Percentiles rank a stretch among this genome's conserved stretches.
phyloP scores from a whole-genome alignment of 2,797 vertebrate species.

The Trichosurus vulpecula region DNA sequence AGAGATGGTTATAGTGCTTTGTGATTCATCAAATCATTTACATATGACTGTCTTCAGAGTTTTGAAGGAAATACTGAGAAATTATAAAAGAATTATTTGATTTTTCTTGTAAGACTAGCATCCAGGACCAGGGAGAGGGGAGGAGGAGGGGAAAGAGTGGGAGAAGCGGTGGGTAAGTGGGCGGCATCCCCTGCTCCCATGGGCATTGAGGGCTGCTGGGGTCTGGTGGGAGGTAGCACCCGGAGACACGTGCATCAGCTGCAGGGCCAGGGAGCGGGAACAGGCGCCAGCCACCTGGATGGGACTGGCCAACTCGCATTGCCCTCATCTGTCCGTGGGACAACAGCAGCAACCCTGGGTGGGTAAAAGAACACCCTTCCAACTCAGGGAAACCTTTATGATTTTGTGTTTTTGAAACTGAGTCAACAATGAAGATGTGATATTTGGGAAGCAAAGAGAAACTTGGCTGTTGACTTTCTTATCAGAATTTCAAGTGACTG shows the following conservation, averaged over 20 bases:
- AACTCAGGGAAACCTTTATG: slow-evolving; percentile 65
- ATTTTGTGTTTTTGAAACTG: slow-evolving; percentile 61
- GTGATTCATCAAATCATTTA: too few relatives aligned
- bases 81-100: too few relatives aligned
- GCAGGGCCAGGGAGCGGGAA: neutral
- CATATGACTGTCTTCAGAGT: too few relatives aligned
- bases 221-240: neutral
- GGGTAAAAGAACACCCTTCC: slow-evolving; percentile 70
- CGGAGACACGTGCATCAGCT: neutral
- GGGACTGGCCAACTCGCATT: neutral
- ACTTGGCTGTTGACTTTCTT: slow-evolving; percentile 71
- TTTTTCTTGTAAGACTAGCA: slow-evolving; percentile 33
- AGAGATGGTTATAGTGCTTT: too few relatives aligned
- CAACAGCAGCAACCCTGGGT: neutral
- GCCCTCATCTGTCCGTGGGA: neutral
- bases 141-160: slow-evolving; percentile 38
- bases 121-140: slow-evolving; percentile 42
- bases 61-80: too few relatives aligned
- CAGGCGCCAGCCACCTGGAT: neutral
- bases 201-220: neutral
- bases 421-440: slow-evolving; percentile 75
- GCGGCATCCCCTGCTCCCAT: neutral
- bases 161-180: accelerated
- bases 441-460: slow-evolving; percentile 71
- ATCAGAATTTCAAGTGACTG: slow-evolving; percentile 59